Conservation (phyloP, 2,888 invertebrate genomes). For the Andrena dorsata region DNA sequence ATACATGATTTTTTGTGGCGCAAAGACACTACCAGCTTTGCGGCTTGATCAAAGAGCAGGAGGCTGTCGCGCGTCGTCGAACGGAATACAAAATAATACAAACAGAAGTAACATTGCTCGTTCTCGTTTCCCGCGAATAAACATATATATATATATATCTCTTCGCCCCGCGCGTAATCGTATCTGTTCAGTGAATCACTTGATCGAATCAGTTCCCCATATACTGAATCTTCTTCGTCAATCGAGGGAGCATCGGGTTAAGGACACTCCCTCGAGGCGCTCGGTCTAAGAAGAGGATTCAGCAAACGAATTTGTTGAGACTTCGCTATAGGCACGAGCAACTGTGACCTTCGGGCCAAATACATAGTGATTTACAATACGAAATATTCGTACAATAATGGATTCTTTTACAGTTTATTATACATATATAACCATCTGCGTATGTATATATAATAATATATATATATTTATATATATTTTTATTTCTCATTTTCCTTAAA, state of each 20-base stretch:
- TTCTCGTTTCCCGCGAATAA: background rate
- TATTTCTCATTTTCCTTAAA: constrained; percentile 34
- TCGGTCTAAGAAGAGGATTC: constrained; percentile 37
- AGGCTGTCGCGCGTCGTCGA: constrained; percentile 70
- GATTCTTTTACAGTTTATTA: constrained; percentile 43
- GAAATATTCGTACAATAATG: constrained; percentile 56
- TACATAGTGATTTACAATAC: constrained; percentile 38
- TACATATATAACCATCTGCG: constrained; percentile 38
- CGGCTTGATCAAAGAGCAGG: constrained; percentile 80
- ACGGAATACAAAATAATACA: constrained; percentile 16
- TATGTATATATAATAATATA: constrained; percentile 27
- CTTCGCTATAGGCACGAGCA: constrained; percentile 42
- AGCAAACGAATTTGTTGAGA: constrained; percentile 39
- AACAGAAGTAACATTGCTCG: constrained; percentile 15
- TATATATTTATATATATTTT: constrained; percentile 29
- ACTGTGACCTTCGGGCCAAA: constrained; percentile 46
- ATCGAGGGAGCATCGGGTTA: background rate
- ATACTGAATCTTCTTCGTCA: constrained; percentile 31
- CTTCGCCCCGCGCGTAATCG: constrained; percentile 24
- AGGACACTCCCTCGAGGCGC: background rate
- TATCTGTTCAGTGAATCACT: constrained; percentile 68
- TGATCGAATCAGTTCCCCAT: constrained; percentile 30
- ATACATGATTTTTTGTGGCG: constrained; percentile 80
- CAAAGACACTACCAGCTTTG: constrained; percentile 74
- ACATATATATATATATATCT: constrained; percentile 17